These are phyloP conservation scores for Pterostichus madidus DNA, from an alignment of 2,888 invertebrate genomes.

Conservation along the genomic window DNA sequence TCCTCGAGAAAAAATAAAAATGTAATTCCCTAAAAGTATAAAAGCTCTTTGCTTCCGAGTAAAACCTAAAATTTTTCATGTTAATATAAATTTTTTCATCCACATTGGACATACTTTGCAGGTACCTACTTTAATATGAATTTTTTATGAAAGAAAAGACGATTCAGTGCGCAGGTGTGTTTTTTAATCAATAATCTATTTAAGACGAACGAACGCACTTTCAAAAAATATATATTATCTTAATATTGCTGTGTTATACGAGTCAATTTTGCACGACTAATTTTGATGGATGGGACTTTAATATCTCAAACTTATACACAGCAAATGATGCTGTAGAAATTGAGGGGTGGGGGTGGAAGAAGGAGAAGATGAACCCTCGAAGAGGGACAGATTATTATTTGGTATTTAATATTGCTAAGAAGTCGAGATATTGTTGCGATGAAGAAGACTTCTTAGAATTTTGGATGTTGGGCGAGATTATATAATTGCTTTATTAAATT, in stretches of 20 bases:
- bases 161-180: slow-evolving; percentile 63
- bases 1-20: not conserved
- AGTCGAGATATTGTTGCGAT: not conserved
- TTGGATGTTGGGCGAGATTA: not conserved
- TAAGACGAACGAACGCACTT: slow-evolving; percentile 53
- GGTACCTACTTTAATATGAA: slow-evolving; percentile 54
- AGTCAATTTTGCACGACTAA: slow-evolving; percentile 64
- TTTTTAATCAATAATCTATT: slow-evolving; percentile 65
- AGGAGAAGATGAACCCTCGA: not conserved
- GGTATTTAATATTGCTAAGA: slow-evolving; percentile 49
- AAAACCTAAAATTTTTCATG: slow-evolving; percentile 40
- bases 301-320: slow-evolving; percentile 59
- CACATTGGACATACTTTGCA: slow-evolving; percentile 54
- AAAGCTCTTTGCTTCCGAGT: slow-evolving; percentile 19
- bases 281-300: slow-evolving; percentile 66
- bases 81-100: slow-evolving; percentile 50
- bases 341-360: not conserved
- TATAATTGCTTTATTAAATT: slow-evolving; percentile 34
- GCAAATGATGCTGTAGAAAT: slow-evolving; percentile 55
- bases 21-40: slow-evolving; percentile 18
- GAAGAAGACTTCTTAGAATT: not conserved
- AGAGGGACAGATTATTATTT: slow-evolving; percentile 45
- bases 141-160: slow-evolving; percentile 59
- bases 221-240: slow-evolving; percentile 56
- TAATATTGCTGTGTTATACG: slow-evolving; percentile 53